phyloP scores from a whole-genome alignment of 2,888 invertebrate species.

The Lasioglossum lativentre region DNA sequence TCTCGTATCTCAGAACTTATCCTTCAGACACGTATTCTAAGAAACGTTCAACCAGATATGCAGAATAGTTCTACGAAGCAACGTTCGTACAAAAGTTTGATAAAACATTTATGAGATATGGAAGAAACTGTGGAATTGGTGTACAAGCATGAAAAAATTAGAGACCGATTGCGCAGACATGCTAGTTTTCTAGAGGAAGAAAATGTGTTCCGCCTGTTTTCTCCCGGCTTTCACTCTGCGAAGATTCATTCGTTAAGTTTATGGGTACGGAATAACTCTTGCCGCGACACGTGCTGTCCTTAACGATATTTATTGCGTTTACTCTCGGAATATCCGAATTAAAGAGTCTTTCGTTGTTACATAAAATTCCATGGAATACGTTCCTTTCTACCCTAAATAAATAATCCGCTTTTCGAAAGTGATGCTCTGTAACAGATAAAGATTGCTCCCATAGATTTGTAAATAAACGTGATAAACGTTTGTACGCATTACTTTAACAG shows the following conservation, averaged over 20 bases:
- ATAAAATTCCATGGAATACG: background rate
- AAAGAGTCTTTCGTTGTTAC: background rate
- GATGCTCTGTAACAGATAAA: too few relatives aligned
- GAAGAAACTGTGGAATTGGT: background rate
- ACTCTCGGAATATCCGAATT: background rate
- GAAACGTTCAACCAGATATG: background rate
- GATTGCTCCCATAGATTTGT: too few relatives aligned
- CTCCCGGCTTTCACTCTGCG: constrained; percentile 11
- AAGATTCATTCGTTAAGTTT: constrained; percentile 20
- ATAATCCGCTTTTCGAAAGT: background rate
- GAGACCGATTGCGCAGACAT: background rate
- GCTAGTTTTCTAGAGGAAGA: constrained; percentile 11
- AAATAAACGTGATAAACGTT: too few relatives aligned
- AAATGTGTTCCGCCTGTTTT: constrained; percentile 15
- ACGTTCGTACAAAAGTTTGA: background rate
- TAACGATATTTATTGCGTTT: background rate
- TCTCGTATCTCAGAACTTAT: background rate
- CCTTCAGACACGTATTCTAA: background rate
- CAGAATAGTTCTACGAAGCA: background rate
- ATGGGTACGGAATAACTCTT: background rate
- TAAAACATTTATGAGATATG: background rate
- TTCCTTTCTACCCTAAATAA: background rate
- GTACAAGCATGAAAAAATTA: background rate
- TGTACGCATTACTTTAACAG: background rate
- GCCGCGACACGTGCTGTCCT: background rate